Percentiles rank a stretch among this genome's conserved stretches.
Evolutionary conservation across 2,888 invertebrate species (phyloP).

Genomic region (Erebia epiphron): DNA sequence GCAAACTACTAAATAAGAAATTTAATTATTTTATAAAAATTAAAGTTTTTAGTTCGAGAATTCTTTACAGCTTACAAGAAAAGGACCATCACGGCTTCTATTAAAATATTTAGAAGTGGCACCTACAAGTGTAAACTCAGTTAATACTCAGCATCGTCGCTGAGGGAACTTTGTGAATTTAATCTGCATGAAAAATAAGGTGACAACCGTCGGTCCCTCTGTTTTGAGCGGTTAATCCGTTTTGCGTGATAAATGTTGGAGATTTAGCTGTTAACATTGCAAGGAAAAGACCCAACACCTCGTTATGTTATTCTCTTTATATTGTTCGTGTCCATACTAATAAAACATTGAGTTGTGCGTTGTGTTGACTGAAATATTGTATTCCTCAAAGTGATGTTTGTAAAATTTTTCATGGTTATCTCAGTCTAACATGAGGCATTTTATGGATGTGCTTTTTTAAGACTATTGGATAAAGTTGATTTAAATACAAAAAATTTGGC

Average conservation of each 20-base stretch:
- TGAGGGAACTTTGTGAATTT: constrained; percentile 57
- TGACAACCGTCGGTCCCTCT: constrained; percentile 49
- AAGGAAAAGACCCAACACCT: constrained; percentile 5
- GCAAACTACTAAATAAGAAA: no score
- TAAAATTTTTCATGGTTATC: no score
- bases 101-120: constrained; percentile 1
- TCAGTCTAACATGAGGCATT: no score
- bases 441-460: no score
- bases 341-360: background rate
- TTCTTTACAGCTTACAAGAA: constrained; percentile 1
- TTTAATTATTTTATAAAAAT: no score
- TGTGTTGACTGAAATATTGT: no score
- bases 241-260: constrained; percentile 39
- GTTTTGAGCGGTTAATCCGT: constrained; percentile 40
- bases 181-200: constrained; percentile 67
- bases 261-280: constrained; percentile 37
- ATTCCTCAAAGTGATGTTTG: background rate
- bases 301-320: constrained; percentile 4
- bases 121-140: constrained; percentile 24
- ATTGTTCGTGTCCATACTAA: background rate
- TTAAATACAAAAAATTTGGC: no score
- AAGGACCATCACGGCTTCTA: background rate
- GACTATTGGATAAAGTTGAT: no score
- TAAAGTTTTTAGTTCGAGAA: no score
- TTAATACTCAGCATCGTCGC: constrained; percentile 45